phyloP scores from a whole-genome alignment of 2,113 vertebrate genomes.

The Cairina moschata region DNA sequence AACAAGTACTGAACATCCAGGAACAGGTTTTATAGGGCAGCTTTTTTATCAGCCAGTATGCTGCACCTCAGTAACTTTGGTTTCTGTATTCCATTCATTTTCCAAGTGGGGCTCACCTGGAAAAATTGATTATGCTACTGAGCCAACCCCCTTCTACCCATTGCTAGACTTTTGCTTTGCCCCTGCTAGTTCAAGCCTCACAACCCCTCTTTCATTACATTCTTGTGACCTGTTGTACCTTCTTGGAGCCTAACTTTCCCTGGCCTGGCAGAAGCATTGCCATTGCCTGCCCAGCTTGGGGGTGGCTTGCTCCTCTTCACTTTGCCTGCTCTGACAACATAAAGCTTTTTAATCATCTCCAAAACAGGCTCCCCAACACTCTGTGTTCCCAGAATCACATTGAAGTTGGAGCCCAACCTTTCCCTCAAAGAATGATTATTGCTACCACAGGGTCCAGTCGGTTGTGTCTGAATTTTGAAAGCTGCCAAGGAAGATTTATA shows the following conservation, averaged over 20 bases:
- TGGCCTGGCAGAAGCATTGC: background rate
- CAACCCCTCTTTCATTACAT: background rate
- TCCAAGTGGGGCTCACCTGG: background rate
- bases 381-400: background rate
- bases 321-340: background rate
- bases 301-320: background rate
- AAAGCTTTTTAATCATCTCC: background rate
- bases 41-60: background rate
- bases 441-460: background rate
- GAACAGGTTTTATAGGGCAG: background rate
- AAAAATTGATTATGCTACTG: background rate
- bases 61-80: background rate
- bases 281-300: background rate
- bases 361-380: background rate
- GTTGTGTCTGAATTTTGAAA: background rate
- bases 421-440: background rate
- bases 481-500: background rate
- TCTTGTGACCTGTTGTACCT: accelerated
- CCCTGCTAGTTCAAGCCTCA: background rate
- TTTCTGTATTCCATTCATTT: background rate
- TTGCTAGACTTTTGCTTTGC: background rate
- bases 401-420: background rate
- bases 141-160: background rate
- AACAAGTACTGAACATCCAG: background rate
- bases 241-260: background rate